Percentiles rank a stretch among this genome's conserved stretches.
Evolutionary conservation across 1,140 invertebrate genomes (phyloP).

Genomic region (Cryptotermes secundus): DNA sequence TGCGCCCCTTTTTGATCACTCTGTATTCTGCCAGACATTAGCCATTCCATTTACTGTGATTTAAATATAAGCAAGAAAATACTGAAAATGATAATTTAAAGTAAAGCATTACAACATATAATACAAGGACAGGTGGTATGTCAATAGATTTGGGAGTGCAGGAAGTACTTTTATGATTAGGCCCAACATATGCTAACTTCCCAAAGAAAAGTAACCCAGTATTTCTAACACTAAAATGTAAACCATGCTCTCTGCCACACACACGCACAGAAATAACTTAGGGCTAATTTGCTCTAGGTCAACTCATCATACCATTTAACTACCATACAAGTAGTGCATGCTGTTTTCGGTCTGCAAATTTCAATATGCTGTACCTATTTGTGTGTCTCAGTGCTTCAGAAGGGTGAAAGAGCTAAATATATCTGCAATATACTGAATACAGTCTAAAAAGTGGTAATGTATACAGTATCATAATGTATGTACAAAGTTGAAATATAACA

Average conservation of each 20-base stretch:
- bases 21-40: too few relatives aligned
- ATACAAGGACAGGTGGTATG: neutral
- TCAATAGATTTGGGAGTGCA: neutral
- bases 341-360: neutral
- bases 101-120: neutral
- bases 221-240: neutral
- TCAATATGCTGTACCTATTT: neutral
- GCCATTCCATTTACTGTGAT: too few relatives aligned
- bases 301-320: neutral
- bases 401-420: neutral
- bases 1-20: too few relatives aligned
- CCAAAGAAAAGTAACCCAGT: neutral
- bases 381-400: neutral
- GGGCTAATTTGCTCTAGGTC: conserved; percentile 3
- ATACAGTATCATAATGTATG: neutral
- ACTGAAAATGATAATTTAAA: neutral
- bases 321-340: neutral
- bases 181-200: neutral
- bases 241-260: neutral
- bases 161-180: neutral
- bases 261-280: neutral
- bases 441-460: neutral
- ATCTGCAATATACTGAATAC: neutral
- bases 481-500: neutral
- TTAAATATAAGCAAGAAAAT: neutral